These are phyloP conservation scores for Steatocranus sp. DNA, from an alignment of 2,797 vertebrate species.

Conservation along the genomic window DNA sequence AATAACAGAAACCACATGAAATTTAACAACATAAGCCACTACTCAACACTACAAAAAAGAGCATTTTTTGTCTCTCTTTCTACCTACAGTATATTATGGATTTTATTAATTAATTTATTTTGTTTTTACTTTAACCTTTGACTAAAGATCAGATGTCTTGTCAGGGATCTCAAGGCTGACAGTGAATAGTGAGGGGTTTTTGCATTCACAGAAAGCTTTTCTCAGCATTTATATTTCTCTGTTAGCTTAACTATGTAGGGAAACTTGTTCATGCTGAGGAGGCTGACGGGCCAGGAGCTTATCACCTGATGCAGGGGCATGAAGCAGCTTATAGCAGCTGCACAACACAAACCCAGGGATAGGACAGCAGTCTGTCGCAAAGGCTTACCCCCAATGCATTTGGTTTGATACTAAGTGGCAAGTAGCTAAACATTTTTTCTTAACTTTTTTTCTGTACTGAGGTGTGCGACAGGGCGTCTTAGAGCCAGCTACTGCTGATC, in stretches of 20 bases:
- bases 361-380: conserved; percentile 37
- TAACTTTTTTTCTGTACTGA: neutral
- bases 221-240: conserved; percentile 24
- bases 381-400: conserved; percentile 27
- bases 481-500: neutral
- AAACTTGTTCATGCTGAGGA: conserved; percentile 34
- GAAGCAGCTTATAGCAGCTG: conserved; percentile 56
- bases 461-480: neutral
- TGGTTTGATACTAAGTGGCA: conserved; percentile 16
- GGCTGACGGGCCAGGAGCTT: conserved; percentile 34
- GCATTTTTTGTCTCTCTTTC: neutral
- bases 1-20: neutral
- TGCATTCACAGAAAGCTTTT: neutral
- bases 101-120: neutral
- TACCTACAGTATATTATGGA: neutral
- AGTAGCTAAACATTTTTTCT: neutral
- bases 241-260: conserved; percentile 6
- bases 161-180: neutral
- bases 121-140: neutral
- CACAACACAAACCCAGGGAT: conserved; percentile 33
- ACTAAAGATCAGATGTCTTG: neutral
- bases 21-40: neutral
- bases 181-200: neutral
- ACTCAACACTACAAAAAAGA: neutral
- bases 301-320: conserved; percentile 37